Conservation (phyloP, 2,113 vertebrate species). For the Eleginops maclovinus region DNA sequence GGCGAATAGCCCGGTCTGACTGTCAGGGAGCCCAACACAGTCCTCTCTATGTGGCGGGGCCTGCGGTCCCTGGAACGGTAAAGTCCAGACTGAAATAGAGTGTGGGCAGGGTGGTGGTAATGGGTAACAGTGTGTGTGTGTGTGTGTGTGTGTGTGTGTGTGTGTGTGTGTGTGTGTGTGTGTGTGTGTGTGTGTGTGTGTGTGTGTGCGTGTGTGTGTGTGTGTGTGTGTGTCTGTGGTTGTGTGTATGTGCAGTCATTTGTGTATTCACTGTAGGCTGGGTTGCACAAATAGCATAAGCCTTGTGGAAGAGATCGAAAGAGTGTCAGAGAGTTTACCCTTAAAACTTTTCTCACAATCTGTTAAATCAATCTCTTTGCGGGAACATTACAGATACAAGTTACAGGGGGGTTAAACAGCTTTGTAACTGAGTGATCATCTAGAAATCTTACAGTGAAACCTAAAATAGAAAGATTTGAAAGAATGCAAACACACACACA, state of each 20-base stretch:
- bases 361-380: constrained; percentile 31
- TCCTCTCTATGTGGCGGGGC: constrained; percentile 75
- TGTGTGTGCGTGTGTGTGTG: constrained; percentile 32
- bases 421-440: constrained; percentile 29
- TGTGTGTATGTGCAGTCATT: constrained; percentile 55
- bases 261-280: constrained; percentile 65
- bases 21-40: constrained; percentile 69
- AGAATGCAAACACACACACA: constrained; percentile 18
- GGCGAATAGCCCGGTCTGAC: constrained; percentile 64
- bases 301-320: constrained; percentile 41
- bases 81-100: constrained; percentile 79
- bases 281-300: constrained; percentile 70
- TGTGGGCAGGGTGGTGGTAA: constrained; percentile 72
- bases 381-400: constrained; percentile 27
- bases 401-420: constrained; percentile 17
- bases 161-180: constrained; percentile 55
- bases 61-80: constrained; percentile 73
- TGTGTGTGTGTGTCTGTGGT: constrained; percentile 48
- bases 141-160: constrained; percentile 45
- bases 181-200: constrained; percentile 34
- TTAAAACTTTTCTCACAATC: constrained; percentile 49
- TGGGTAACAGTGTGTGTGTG: constrained; percentile 65
- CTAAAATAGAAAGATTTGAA: constrained; percentile 43
- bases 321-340: constrained; percentile 44
- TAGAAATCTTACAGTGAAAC: constrained; percentile 30